Evolutionary conservation across 2,888 invertebrate genomes (phyloP).

Genomic region (Copidosoma aretas): DNA sequence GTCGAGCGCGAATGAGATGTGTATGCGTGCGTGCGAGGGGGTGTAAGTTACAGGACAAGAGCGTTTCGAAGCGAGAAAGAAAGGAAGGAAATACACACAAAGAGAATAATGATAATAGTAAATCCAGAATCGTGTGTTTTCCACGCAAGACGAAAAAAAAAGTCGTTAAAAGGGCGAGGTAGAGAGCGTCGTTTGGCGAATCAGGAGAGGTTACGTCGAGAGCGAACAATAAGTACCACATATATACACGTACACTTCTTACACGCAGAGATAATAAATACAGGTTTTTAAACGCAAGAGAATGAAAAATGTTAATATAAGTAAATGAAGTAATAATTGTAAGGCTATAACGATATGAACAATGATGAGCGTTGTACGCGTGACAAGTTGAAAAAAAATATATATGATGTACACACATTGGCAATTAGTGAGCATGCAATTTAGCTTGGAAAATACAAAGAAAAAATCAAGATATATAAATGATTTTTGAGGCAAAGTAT

Average conservation of each 20-base stretch:
- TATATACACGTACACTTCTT: too few relatives aligned
- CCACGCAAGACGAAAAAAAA: constrained; percentile 14
- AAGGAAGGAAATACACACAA: constrained; percentile 33
- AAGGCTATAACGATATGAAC: not conserved
- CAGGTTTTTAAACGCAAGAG: not conserved
- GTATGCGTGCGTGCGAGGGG: constrained; percentile 6
- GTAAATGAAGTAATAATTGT: constrained; percentile 5
- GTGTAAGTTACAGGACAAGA: constrained; percentile 16
- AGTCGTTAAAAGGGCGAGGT: not conserved
- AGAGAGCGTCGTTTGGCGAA: not conserved
- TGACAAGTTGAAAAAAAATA: not conserved
- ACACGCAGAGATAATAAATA: not conserved
- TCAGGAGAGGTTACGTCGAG: not conserved
- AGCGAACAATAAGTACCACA: too few relatives aligned
- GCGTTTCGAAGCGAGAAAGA: constrained; percentile 26
- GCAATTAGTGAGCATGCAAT: not conserved
- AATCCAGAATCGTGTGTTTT: not conserved
- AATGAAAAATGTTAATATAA: not conserved
- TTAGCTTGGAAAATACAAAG: not conserved
- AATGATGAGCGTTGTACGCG: constrained; percentile 1
- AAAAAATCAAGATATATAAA: constrained; percentile 9
- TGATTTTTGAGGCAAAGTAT: constrained; percentile 18
- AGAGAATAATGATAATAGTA: constrained; percentile 13
- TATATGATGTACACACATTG: constrained; percentile 5
- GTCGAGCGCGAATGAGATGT: constrained; percentile 7